A percentile compares a stretch with the other conserved stretches of the same genome.
These are phyloP conservation scores for Urosaurus nigricauda DNA, from an alignment of 2,797 vertebrate genomes.

Conservation along the genomic window DNA sequence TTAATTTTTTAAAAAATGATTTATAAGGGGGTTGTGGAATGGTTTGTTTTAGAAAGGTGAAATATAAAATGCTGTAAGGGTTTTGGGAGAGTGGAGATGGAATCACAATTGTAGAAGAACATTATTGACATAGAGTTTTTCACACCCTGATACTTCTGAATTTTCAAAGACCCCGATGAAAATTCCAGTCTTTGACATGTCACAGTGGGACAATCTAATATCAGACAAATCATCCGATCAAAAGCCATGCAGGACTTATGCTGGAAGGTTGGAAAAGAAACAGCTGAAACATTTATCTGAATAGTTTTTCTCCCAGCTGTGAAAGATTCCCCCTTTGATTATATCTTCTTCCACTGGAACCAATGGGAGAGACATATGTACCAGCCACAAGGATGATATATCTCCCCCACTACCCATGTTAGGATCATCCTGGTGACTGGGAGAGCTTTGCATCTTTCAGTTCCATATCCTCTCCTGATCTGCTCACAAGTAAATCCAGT, in stretches of 20 bases:
- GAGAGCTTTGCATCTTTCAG: too few species aligned
- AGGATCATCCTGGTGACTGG: too few species aligned
- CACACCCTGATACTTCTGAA: not conserved
- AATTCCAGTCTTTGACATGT: not conserved
- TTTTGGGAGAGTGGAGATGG: not conserved
- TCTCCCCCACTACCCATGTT: too few species aligned
- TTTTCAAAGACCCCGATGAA: not conserved
- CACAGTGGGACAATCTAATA: not conserved
- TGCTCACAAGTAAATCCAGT: not conserved
- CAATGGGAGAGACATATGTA: too few species aligned
- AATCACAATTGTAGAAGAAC: not conserved
- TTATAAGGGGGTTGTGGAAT: constrained; percentile 14
- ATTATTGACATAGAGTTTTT: not conserved
- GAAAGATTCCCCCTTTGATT: too few species aligned
- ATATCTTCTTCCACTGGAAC: not conserved
- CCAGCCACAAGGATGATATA: too few species aligned
- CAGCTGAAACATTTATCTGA: not conserved
- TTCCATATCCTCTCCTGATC: too few species aligned
- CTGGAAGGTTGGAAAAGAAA: not conserved
- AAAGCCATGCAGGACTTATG: not conserved
- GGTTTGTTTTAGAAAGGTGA: not conserved
- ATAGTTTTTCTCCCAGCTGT: not conserved
- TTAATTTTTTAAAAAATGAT: constrained; percentile 20
- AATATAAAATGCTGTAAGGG: not conserved
- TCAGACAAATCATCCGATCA: not conserved